Base-by-base conservation (phyloP, 92 coral and sea anemone species). In the Epizoanthus stellaris region DNA sequence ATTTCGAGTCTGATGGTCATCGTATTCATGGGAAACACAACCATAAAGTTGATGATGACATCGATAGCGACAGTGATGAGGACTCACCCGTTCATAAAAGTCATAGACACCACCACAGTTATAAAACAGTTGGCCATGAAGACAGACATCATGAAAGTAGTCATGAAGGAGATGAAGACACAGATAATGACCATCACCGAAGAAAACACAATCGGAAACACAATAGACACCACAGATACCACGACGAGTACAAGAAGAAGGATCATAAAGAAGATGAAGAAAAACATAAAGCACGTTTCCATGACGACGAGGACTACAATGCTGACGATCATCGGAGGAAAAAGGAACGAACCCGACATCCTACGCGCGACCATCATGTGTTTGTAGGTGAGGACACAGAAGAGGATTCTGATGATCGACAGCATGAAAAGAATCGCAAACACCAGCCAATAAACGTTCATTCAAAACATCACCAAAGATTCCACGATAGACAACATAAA, bases 371-470 rank as follows among this genome's bases (percentile, higher is more conserved):
- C 21, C 83, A 43, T 20, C 83, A 42, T 4, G 83, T 79, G 19
- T 79, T 79, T 47, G 83, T 79, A 7, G 83, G 83, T 47, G 83
- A 79, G 13, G 83, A 79, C 67, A 63, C 70, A 23, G 60, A 63
- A 43, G 83, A 62, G 42, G 83, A 79, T 40, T 13, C 72, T 17
- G 67, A 30, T 54, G 25, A 21, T 45, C 83, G 15, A 5, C 39
- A 21, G 14, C 21, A 19, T 23, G 40, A 45, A 73, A 45, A 21
- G 10, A 14, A 42, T 58, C 82, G 38, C 12, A 79, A 79, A 14
- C 52, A 79, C 4, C 72, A 20, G 15, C 23, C 40, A 4, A 19
- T 47, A 23, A 14, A n/a, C 72, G 11, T 10, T 21, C 60, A 79
- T 40, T 79, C 61, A 20, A 38, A 40, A 43, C 83, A 63, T 21